A percentile compares a stretch with the other conserved stretches of the same genome.
phyloP scores from a whole-genome alignment of 2,113 vertebrate species.

The Rutilus rutilus region DNA sequence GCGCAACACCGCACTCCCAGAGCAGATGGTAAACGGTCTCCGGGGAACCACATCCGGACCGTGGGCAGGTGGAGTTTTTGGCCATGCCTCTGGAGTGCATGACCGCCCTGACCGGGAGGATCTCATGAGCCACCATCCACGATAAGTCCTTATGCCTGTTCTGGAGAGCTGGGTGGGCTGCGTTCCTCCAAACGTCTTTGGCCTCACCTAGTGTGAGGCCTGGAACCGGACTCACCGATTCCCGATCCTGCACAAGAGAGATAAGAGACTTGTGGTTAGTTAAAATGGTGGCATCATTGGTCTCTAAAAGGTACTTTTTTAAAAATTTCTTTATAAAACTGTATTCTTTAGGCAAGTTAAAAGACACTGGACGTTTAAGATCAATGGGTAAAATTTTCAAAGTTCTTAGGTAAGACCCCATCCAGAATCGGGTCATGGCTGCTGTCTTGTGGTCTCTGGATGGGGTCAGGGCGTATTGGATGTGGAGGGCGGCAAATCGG shows the following conservation, averaged over 20 bases:
- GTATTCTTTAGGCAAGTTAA: fast-evolving
- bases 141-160: neutral
- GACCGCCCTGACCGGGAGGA: constrained; percentile 31
- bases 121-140: constrained; percentile 39
- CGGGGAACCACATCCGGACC: no score
- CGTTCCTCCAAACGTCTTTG: neutral
- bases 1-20: no score
- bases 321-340: neutral
- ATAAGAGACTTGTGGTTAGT: neutral
- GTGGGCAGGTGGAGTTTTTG: no score
- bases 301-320: neutral
- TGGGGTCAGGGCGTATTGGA: neutral
- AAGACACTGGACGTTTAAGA: neutral
- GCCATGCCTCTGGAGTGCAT: constrained; percentile 34
- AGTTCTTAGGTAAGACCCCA: neutral
- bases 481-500: neutral
- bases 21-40: no score
- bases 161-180: neutral
- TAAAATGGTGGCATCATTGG: neutral
- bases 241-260: neutral
- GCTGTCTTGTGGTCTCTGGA: neutral
- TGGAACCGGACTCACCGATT: neutral
- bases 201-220: neutral
- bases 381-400: neutral
- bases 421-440: neutral